These are phyloP conservation scores for Strongylocentrotus purpuratus DNA, from an alignment of 35 echinoderm and acorn worm genomes.

Conservation along the genomic window DNA sequence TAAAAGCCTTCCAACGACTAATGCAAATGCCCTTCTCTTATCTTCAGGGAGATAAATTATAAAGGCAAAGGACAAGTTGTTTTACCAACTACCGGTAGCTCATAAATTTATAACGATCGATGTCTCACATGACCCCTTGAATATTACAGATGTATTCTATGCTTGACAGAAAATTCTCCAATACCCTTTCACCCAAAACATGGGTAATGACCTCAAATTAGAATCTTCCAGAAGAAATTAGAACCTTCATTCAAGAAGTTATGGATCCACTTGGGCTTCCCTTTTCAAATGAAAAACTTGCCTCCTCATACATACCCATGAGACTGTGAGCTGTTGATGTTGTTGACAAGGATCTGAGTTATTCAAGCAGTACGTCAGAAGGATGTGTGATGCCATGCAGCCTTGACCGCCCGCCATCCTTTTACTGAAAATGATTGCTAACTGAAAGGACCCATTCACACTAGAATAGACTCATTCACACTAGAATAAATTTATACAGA, in stretches of 20 bases:
- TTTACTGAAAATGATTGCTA: not conserved
- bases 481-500: not conserved
- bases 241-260: not conserved
- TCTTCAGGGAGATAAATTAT: too few relatives aligned
- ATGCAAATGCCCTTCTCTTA: too few relatives aligned
- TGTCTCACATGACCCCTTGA: too few relatives aligned
- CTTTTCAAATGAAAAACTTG: not conserved
- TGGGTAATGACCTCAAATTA: not conserved
- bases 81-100: too few relatives aligned
- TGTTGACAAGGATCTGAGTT: conserved; percentile 10
- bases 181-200: not conserved
- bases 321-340: not conserved
- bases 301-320: not conserved
- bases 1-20: too few relatives aligned
- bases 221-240: not conserved
- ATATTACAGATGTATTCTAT: too few relatives aligned
- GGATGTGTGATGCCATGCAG: not conserved
- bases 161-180: not conserved
- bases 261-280: not conserved
- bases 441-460: too few relatives aligned
- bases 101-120: too few relatives aligned
- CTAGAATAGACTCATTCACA: not conserved
- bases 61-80: too few relatives aligned
- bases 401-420: not conserved
- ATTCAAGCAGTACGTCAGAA: not conserved